Conservation (phyloP, 1,140 invertebrate genomes). For the Heliconius nattereri region DNA sequence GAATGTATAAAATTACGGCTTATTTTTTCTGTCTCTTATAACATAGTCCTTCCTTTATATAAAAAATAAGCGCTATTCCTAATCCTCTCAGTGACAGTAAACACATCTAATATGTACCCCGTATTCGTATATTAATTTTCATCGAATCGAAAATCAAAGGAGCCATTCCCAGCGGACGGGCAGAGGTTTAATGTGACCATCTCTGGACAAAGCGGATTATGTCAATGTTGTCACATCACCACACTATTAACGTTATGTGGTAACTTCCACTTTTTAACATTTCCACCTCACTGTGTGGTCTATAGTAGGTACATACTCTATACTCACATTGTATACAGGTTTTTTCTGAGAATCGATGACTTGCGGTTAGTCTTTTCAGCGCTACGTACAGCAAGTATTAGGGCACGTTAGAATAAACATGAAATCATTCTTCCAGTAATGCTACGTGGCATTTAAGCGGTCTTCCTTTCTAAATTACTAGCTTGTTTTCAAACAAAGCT, state of each 20-base stretch:
- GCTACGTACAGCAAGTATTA: constrained; percentile 32
- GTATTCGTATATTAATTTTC: constrained; percentile 67
- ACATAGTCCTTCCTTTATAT: background rate
- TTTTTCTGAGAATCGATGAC: constrained; percentile 47
- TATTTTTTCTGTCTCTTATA: background rate
- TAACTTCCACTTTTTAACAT: constrained; percentile 50
- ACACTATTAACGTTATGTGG: constrained; percentile 71
- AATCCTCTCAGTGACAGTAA: constrained; percentile 1
- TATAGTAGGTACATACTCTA: constrained; percentile 22
- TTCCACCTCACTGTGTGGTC: constrained; percentile 59
- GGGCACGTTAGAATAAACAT: constrained; percentile 45
- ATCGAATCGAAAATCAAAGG: constrained; percentile 77
- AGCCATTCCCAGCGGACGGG: constrained; percentile 55
- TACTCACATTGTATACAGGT: constrained; percentile 17
- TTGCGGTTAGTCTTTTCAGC: constrained; percentile 30
- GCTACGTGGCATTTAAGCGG: constrained; percentile 30
- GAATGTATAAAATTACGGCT: too few species aligned
- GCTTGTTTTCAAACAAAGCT: constrained; percentile 44
- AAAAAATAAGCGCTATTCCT: constrained; percentile 2
- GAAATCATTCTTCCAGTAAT: constrained; percentile 41
- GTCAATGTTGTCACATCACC: constrained; percentile 68
- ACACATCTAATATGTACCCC: constrained; percentile 38
- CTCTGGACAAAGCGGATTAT: constrained; percentile 75
- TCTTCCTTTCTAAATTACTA: constrained; percentile 41
- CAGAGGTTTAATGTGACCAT: constrained; percentile 64